phyloP scores from a whole-genome alignment of 2,113 vertebrate genomes.

The Syngnathus typhle region DNA sequence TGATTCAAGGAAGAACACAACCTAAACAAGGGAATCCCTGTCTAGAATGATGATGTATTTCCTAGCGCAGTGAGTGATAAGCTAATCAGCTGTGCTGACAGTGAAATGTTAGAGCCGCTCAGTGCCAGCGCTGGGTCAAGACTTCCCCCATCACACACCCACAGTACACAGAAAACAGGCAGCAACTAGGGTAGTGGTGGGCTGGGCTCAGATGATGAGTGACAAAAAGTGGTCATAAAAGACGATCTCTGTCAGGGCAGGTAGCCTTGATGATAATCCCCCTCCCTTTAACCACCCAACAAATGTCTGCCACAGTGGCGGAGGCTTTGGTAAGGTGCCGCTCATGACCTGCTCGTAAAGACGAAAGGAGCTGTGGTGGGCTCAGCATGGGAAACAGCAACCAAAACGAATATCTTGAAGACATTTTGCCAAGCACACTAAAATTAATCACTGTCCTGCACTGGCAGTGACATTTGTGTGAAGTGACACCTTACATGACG shows the following conservation, averaged over 20 bases:
- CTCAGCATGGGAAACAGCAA: conserved; percentile 59
- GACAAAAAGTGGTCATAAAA: conserved; percentile 63
- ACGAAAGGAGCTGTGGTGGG: conserved; percentile 33
- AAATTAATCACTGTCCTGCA: conserved; percentile 73
- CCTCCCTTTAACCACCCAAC: conserved; percentile 6
- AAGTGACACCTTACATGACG: conserved; percentile 70
- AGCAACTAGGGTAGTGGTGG: conserved; percentile 33
- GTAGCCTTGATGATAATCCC: conserved; percentile 57
- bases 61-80: conserved; percentile 66
- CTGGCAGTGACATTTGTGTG: conserved; percentile 71
- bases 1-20: conserved; percentile 20
- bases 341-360: conserved; percentile 54
- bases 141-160: conserved; percentile 64
- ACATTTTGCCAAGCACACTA: conserved; percentile 69
- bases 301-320: conserved; percentile 26
- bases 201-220: conserved; percentile 27
- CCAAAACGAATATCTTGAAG: conserved; percentile 73
- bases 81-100: conserved; percentile 73
- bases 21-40: conserved; percentile 60
- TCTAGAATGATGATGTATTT: conserved; percentile 67
- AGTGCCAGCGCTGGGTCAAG: conserved; percentile 59
- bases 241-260: conserved; percentile 72
- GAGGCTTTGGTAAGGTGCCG: conserved; percentile 25
- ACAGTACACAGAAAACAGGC: conserved; percentile 57
- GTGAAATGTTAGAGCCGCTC: conserved; percentile 67